phyloP scores from a whole-genome alignment of 2,888 invertebrate genomes.

The Ectropis crepuscularia region DNA sequence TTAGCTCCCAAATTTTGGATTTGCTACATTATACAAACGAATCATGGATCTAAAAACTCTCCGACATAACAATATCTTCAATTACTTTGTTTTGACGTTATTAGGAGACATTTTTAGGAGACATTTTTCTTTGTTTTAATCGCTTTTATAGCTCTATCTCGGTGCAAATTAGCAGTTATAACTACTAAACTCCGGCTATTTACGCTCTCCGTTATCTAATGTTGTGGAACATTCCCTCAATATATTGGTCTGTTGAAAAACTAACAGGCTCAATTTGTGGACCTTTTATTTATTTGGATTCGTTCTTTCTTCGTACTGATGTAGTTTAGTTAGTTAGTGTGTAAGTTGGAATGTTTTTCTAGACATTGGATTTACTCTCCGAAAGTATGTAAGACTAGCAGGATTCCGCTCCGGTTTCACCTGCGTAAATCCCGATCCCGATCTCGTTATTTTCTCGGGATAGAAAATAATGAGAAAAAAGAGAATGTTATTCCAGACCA shows the following conservation, averaged over 20 bases:
- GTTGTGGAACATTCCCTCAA: constrained; percentile 47
- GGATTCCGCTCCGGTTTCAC: too few species aligned
- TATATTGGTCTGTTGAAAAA: constrained; percentile 34
- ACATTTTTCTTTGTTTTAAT: constrained; percentile 43
- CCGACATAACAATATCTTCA: constrained; percentile 16
- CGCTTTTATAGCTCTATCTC: constrained; percentile 55
- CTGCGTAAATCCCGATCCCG: too few species aligned
- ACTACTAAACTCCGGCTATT: constrained; percentile 54
- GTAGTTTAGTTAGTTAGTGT: too few species aligned
- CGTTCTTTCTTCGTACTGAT: constrained; percentile 8
- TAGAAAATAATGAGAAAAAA: too few species aligned
- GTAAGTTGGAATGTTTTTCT: too few species aligned
- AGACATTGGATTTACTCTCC: too few species aligned
- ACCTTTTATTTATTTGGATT: constrained; percentile 8
- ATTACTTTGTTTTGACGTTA: constrained; percentile 56
- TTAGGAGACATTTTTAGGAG: constrained; percentile 47
- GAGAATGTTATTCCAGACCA: too few species aligned
- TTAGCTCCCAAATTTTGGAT: too few species aligned
- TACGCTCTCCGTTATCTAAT: constrained; percentile 43
- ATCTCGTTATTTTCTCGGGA: too few species aligned
- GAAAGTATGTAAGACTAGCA: too few species aligned
- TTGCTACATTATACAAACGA: too few species aligned
- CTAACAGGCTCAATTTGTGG: constrained; percentile 10
- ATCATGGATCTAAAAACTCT: not conserved
- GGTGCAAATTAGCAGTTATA: constrained; percentile 58